Percentiles rank a stretch among this genome's conserved stretches.
These are phyloP conservation scores for Rhadina sibilatrix DNA, from an alignment of 2,113 vertebrate genomes.

Conservation along the genomic window DNA sequence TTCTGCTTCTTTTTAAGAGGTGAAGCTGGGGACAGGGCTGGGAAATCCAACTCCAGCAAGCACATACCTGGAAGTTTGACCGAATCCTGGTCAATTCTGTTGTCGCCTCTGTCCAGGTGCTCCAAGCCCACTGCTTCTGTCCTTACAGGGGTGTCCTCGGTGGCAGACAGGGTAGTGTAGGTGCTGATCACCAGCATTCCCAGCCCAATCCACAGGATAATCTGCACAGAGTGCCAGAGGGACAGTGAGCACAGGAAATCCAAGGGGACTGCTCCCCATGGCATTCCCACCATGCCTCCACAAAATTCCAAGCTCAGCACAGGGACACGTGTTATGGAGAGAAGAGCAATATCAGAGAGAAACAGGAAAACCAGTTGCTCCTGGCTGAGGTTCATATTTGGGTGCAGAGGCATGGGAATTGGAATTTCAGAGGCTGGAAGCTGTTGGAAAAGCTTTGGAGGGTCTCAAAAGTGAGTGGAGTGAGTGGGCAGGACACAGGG, in stretches of 20 bases:
- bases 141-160: conserved; percentile 55
- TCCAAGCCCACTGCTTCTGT: conserved; percentile 48
- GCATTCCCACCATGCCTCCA: neutral
- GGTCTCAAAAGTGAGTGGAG: neutral
- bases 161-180: conserved; percentile 86
- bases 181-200: conserved; percentile 94
- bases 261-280: rapidly evolving
- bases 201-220: conserved; percentile 92
- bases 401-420: neutral
- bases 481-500: neutral
- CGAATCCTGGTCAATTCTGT: conserved; percentile 12
- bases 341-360: neutral
- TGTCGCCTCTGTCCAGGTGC: conserved; percentile 21
- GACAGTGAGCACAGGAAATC: neutral
- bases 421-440: neutral
- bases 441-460: neutral
- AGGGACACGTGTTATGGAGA: neutral
- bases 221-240: conserved; percentile 65
- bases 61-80: conserved; percentile 72
- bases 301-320: neutral
- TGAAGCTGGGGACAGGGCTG: neutral
- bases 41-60: neutral
- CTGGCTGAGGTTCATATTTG: neutral
- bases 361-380: neutral
- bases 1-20: neutral